These are phyloP conservation scores for Acipenser transmontanus DNA, from an alignment of 2,797 vertebrate genomes.

Conservation along the genomic window DNA sequence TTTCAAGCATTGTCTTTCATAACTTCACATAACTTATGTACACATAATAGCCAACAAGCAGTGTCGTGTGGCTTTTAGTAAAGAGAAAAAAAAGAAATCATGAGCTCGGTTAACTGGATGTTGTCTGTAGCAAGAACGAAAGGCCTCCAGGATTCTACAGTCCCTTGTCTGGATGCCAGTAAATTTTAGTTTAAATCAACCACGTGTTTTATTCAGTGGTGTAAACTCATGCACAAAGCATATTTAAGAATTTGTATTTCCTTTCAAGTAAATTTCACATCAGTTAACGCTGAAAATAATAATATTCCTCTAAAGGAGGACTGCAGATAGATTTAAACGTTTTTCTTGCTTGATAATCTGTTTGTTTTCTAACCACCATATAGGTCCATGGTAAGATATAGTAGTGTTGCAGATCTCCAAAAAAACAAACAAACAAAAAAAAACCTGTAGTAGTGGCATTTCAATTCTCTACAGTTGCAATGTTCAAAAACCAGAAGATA, in stretches of 20 bases:
- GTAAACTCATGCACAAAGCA: constrained; percentile 54
- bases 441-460: no score
- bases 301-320: no score
- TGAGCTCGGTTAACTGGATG: constrained; percentile 54
- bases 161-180: constrained; percentile 49
- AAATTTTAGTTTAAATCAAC: constrained; percentile 51
- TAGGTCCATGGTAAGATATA: no score
- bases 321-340: no score
- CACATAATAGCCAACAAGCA: constrained; percentile 63
- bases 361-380: no score
- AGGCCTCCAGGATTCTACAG: constrained; percentile 50
- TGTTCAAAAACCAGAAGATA: constrained; percentile 35
- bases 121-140: constrained; percentile 65
- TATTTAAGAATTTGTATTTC: constrained; percentile 26
- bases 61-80: constrained; percentile 48
- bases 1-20: constrained; percentile 74
- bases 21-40: constrained; percentile 70
- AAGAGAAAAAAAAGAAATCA: constrained; percentile 56
- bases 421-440: no score
- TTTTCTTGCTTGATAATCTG: no score
- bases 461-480: no score
- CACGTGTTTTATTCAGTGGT: constrained; percentile 47
- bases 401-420: no score
- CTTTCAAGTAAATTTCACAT: constrained; percentile 68
- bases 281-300: constrained; percentile 13